phyloP scores from a whole-genome alignment of 2,888 invertebrate species.

The Hypselothyrea guttata region DNA sequence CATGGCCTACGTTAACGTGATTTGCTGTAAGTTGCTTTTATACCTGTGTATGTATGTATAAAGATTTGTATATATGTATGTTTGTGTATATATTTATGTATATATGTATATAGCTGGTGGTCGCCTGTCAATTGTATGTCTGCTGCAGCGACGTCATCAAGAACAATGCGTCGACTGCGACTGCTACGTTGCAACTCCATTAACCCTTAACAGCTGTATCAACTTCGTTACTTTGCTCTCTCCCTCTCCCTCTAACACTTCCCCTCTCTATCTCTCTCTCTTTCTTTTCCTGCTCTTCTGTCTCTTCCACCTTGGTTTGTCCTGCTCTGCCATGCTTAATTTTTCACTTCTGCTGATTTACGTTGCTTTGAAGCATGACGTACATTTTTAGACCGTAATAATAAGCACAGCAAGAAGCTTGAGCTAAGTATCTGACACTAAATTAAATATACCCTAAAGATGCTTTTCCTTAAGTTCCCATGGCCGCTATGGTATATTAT shows the following conservation, averaged over 20 bases:
- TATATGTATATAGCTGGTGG: constrained; percentile 47
- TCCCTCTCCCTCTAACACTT: constrained; percentile 1
- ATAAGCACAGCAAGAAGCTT: constrained; percentile 19
- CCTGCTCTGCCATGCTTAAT: constrained; percentile 7
- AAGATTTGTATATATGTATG: constrained; percentile 12
- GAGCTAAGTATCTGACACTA: constrained; percentile 60
- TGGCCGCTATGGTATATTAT: too few relatives aligned
- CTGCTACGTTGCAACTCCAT: constrained; percentile 69
- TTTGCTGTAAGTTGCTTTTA: constrained; percentile 66
- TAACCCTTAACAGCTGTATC: constrained; percentile 55
- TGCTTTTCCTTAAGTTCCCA: constrained; percentile 21
- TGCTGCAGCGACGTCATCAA: constrained; percentile 55
- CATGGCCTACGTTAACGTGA: constrained; percentile 79
- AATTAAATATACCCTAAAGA: constrained; percentile 11
- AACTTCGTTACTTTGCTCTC: constrained; percentile 20
- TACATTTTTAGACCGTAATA: constrained; percentile 58
- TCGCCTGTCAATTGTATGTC: constrained; percentile 74
- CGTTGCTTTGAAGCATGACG: constrained; percentile 69
- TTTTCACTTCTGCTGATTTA: constrained; percentile 59
- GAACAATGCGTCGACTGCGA: constrained; percentile 53
- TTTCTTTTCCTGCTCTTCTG: constrained; percentile 7
- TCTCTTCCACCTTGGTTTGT: constrained; percentile 9
- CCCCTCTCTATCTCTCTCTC: background rate
- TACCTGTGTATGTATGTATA: background rate
- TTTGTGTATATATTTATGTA: constrained; percentile 14